Evolutionary conservation across 1,140 invertebrate species (phyloP).

Genomic region (Cydia amplana): DNA sequence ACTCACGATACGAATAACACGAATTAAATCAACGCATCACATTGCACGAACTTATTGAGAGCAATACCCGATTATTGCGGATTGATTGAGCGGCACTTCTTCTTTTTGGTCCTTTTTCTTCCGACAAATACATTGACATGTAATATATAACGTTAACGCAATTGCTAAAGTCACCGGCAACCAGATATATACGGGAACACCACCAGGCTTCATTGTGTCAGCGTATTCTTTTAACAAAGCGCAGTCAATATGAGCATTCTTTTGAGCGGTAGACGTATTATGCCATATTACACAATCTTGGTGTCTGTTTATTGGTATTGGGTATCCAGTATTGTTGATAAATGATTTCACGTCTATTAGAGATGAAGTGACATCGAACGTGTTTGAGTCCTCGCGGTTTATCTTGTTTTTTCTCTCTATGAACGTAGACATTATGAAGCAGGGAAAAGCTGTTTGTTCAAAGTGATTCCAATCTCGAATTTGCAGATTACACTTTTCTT

Average conservation of each 20-base stretch:
- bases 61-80: slow-evolving; percentile 31
- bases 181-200: slow-evolving; percentile 69
- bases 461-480: slow-evolving; percentile 56
- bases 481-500: slow-evolving; percentile 67
- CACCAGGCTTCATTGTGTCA: slow-evolving; percentile 64
- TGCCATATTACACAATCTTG: slow-evolving; percentile 70
- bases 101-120: slow-evolving; percentile 53
- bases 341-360: slow-evolving; percentile 59
- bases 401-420: slow-evolving; percentile 48
- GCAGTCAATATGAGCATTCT: slow-evolving; percentile 59
- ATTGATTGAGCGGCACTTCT: slow-evolving; percentile 47
- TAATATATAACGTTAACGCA: slow-evolving; percentile 54
- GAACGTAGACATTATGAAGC: slow-evolving; percentile 66
- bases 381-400: slow-evolving; percentile 39
- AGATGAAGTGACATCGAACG: slow-evolving; percentile 58
- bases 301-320: slow-evolving; percentile 53
- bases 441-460: slow-evolving; percentile 61
- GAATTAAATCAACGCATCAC: neutral
- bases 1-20: neutral
- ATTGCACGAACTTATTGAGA: slow-evolving; percentile 17
- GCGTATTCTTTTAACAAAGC: slow-evolving; percentile 64
- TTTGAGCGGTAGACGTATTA: slow-evolving; percentile 53
- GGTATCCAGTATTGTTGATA: slow-evolving; percentile 46
- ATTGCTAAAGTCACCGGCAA: slow-evolving; percentile 54
- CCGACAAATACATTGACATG: slow-evolving; percentile 56